Percentiles rank a stretch among this genome's conserved stretches.
Evolutionary conservation across 2,113 vertebrate species (phyloP).

Genomic region (Dicentrarchus labrax): DNA sequence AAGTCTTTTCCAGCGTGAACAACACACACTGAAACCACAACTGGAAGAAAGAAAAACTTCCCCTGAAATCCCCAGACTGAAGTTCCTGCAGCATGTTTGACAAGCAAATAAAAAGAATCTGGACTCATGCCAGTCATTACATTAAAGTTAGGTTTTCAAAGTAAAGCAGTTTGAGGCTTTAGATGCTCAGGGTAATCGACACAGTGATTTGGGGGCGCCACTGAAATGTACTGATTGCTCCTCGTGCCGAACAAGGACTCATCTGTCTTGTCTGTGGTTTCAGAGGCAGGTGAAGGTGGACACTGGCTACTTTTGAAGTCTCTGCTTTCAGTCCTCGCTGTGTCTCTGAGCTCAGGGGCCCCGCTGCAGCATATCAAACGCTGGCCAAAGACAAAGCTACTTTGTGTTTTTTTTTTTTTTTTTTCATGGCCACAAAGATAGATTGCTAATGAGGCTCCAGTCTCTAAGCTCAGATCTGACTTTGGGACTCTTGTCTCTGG

Average conservation of each 20-base stretch:
- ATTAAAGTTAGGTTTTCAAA: not conserved
- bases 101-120: conserved; percentile 7
- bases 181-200: not conserved
- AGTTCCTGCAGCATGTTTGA: conserved; percentile 27
- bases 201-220: conserved; percentile 6
- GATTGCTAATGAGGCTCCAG: conserved; percentile 72
- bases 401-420: conserved; percentile 56
- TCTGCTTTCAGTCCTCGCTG: conserved; percentile 64
- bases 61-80: conserved; percentile 20
- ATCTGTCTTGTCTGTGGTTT: conserved; percentile 48
- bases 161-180: not conserved
- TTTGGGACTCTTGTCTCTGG: conserved; percentile 50
- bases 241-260: conserved; percentile 41
- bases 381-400: conserved; percentile 68
- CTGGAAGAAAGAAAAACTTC: conserved; percentile 57
- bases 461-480: conserved; percentile 59
- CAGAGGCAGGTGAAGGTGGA: conserved; percentile 68
- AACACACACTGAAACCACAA: conserved; percentile 23
- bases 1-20: conserved; percentile 66
- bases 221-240: conserved; percentile 1
- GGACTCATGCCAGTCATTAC: not conserved
- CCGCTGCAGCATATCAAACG: conserved; percentile 67
- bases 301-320: conserved; percentile 66
- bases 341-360: conserved; percentile 55
- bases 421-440: conserved; percentile 47